phyloP scores from a whole-genome alignment of 2,888 invertebrate species.

The Morinoia aosen region DNA sequence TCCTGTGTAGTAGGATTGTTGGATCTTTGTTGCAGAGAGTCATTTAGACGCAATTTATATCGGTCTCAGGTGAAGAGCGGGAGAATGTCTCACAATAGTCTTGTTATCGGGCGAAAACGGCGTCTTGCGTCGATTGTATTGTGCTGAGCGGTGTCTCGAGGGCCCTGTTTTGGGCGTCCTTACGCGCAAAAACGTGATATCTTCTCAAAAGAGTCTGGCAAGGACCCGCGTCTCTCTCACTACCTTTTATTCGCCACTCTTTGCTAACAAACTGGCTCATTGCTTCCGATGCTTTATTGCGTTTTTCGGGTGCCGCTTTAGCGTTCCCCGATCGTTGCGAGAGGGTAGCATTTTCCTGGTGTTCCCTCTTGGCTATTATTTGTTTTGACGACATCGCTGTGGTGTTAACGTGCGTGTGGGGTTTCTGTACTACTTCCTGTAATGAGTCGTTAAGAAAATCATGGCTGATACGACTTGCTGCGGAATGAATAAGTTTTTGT shows the following conservation, averaged over 20 bases:
- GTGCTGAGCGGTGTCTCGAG: background rate
- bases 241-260: background rate
- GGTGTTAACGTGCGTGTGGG: background rate
- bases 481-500: background rate
- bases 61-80: background rate
- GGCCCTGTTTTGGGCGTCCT: constrained; percentile 16
- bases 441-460: background rate
- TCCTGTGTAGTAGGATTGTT: background rate
- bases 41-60: background rate
- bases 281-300: background rate
- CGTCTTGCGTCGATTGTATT: constrained; percentile 33
- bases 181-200: constrained; percentile 7
- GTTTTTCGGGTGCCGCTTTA: background rate
- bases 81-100: constrained; percentile 19
- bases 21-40: background rate
- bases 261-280: constrained; percentile 12
- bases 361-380: background rate
- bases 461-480: background rate
- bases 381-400: background rate
- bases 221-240: background rate
- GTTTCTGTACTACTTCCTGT: background rate
- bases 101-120: constrained; percentile 21
- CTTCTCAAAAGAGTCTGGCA: background rate
- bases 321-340: background rate
- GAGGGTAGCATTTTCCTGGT: background rate